Evolutionary conservation across 2,888 invertebrate species (phyloP).

Genomic region (Tribolium freemani): DNA sequence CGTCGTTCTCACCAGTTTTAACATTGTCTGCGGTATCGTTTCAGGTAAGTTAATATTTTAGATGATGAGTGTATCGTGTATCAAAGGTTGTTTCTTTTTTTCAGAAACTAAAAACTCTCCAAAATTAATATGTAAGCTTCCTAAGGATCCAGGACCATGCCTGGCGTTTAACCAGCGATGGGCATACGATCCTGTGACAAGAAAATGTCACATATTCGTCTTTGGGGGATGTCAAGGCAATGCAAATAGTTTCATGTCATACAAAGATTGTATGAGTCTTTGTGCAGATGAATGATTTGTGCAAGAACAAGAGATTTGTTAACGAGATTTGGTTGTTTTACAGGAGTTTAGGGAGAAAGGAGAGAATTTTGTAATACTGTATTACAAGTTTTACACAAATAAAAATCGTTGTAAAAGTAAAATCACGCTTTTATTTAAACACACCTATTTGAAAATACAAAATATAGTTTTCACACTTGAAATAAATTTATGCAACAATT

Average conservation of each 20-base stretch:
- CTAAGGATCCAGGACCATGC: conserved; percentile 57
- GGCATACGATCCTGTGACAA: conserved; percentile 68
- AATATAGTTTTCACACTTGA: too few relatives aligned
- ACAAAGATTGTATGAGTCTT: conserved; percentile 69
- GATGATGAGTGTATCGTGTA: not conserved
- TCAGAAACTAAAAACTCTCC: conserved; percentile 27
- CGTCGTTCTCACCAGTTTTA: not conserved
- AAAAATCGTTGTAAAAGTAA: not conserved
- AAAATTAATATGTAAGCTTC: conserved; percentile 57
- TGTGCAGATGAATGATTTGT: conserved; percentile 65
- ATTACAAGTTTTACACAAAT: not conserved
- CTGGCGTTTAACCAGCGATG: conserved; percentile 63
- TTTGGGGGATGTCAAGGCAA: conserved; percentile 74
- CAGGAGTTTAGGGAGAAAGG: too few relatives aligned
- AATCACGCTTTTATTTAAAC: not conserved
- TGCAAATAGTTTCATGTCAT: conserved; percentile 70
- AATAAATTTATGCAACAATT: not conserved
- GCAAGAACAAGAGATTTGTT: not conserved
- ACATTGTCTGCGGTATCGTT: not conserved
- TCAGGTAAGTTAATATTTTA: conserved; percentile 10
- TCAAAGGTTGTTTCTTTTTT: conserved; percentile 19
- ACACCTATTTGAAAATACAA: too few relatives aligned
- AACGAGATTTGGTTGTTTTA: too few relatives aligned
- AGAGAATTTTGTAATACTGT: not conserved
- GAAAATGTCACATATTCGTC: conserved; percentile 70